Conservation (phyloP, 2,888 invertebrate species). For the Phalera bucephala region DNA sequence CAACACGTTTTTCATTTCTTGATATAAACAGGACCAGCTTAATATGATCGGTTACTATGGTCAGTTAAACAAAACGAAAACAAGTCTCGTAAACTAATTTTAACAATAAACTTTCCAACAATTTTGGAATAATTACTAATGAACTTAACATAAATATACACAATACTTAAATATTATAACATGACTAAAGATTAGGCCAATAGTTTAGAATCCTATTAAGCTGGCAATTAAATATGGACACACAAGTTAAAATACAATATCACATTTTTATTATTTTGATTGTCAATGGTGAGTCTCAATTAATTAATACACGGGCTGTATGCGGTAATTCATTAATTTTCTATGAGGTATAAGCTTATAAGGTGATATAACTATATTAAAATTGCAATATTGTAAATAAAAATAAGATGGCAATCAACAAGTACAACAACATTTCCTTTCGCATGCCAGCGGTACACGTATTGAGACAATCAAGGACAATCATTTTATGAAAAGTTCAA, state of each 20-base stretch:
- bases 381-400: no score
- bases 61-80: constrained; percentile 21
- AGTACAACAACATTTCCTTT: not conserved
- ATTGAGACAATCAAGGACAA: constrained; percentile 7
- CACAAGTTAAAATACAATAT: constrained; percentile 25
- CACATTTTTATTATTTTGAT: constrained; percentile 28
- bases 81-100: constrained; percentile 8
- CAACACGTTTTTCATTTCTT: constrained; percentile 22
- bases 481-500: constrained; percentile 7
- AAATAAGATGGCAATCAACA: not conserved
- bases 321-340: constrained; percentile 12
- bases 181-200: constrained; percentile 12
- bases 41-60: constrained; percentile 21
- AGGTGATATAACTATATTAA: no score
- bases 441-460: not conserved
- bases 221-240: constrained; percentile 26
- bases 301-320: constrained; percentile 7
- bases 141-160: constrained; percentile 8
- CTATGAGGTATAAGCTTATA: constrained; percentile 14
- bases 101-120: not conserved
- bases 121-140: not conserved
- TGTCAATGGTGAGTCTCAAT: constrained; percentile 16
- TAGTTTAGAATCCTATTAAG: constrained; percentile 21
- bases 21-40: constrained; percentile 21
- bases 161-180: constrained; percentile 2